Conservation (phyloP, 2,797 vertebrate genomes). For the Oreortyx pictus region DNA sequence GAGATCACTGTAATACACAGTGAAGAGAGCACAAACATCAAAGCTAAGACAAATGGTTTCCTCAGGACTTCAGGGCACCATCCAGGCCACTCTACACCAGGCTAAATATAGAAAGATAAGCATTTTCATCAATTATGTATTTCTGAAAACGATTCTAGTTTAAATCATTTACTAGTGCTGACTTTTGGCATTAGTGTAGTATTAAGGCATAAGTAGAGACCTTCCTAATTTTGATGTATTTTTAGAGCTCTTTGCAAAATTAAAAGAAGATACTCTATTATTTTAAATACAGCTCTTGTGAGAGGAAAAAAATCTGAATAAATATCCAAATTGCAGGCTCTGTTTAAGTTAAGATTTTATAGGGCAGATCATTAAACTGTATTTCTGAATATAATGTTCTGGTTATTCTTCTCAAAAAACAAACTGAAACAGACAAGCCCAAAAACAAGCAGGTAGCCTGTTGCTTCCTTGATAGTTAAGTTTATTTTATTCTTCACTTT, state of each 20-base stretch:
- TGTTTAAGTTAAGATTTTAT: background rate
- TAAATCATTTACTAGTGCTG: background rate
- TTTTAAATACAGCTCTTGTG: background rate
- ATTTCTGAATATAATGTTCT: background rate
- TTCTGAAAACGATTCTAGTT: background rate
- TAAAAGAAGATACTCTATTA: background rate
- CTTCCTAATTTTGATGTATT: background rate
- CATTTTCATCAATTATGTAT: background rate
- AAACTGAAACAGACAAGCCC: background rate
- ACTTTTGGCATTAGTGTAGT: background rate
- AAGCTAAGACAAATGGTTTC: background rate
- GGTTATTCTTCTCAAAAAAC: background rate
- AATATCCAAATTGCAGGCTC: background rate
- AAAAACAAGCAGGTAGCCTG: background rate
- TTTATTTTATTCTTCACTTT: too few relatives aligned
- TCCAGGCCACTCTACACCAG: background rate
- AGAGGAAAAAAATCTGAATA: background rate
- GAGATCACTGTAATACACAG: background rate
- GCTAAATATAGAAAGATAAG: background rate
- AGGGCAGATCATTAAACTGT: background rate
- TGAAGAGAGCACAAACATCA: background rate
- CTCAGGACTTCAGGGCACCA: background rate
- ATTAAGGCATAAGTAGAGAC: background rate
- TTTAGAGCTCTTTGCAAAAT: background rate
- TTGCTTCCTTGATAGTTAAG: background rate